These are phyloP conservation scores for Neodiprion lecontei DNA, from an alignment of 1,140 invertebrate genomes.

Conservation along the genomic window DNA sequence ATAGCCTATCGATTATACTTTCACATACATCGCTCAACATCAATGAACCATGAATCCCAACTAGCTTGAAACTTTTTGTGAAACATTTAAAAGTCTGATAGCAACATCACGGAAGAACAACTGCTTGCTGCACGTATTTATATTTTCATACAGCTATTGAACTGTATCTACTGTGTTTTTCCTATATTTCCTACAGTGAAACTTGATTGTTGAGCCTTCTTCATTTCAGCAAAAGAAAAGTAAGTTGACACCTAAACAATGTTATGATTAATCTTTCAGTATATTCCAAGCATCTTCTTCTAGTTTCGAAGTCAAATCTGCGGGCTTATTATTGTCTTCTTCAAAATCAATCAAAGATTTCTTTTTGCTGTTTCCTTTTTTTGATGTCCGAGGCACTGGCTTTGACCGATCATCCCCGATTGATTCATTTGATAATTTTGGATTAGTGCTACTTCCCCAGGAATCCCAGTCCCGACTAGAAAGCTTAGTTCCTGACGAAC, in stretches of 20 bases:
- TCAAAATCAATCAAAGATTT: slow-evolving; percentile 62
- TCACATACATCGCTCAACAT: not conserved
- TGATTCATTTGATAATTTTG: slow-evolving; percentile 33
- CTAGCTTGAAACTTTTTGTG: no score
- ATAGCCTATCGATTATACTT: not conserved
- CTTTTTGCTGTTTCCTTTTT: slow-evolving; percentile 48
- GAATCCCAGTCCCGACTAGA: slow-evolving; percentile 45
- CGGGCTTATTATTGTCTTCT: slow-evolving; percentile 53
- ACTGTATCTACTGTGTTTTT: no score
- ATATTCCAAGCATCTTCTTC: slow-evolving; percentile 67
- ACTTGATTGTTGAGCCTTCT: not conserved
- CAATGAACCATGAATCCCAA: no score
- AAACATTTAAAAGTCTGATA: no score
- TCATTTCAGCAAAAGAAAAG: not conserved
- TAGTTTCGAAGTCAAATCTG: slow-evolving; percentile 52
- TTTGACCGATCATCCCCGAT: slow-evolving; percentile 26
- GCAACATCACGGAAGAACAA: no score
- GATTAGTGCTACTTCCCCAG: slow-evolving; percentile 39
- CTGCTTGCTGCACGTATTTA: no score
- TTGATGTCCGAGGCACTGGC: slow-evolving; percentile 41
- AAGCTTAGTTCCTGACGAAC: slow-evolving; percentile 32
- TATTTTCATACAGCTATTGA: no score
- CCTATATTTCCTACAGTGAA: no score
- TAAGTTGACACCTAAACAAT: not conserved
- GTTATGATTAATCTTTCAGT: slow-evolving; percentile 59